Percentiles rank a stretch among this genome's conserved stretches.
phyloP scores from a whole-genome alignment of 2,113 vertebrate species.

The Leptocoma aspasia region DNA sequence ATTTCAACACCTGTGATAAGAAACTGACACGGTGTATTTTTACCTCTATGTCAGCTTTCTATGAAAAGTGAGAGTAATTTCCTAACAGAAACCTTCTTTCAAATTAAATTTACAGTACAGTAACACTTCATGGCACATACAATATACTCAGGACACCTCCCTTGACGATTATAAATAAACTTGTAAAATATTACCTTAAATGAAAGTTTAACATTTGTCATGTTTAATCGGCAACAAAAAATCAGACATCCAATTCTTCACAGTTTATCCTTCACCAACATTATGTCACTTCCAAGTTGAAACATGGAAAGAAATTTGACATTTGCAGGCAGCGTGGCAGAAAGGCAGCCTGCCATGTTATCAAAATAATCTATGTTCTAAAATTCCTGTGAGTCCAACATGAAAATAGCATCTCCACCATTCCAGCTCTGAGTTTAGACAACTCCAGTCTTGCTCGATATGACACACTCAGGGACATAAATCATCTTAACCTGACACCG shows the following conservation, averaged over 20 bases:
- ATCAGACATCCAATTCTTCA: constrained; percentile 35
- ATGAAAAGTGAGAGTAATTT: neutral
- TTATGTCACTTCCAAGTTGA: constrained; percentile 58
- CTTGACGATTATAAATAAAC: constrained; percentile 44
- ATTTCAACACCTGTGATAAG: neutral
- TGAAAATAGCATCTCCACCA: constrained; percentile 49
- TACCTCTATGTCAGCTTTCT: neutral
- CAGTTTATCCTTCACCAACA: constrained; percentile 58
- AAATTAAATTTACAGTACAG: neutral
- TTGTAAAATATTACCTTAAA: constrained; percentile 53
- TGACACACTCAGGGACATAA: neutral
- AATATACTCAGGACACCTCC: neutral
- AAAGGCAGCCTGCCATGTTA: constrained; percentile 62
- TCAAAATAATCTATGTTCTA: constrained; percentile 72
- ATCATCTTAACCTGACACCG: constrained; percentile 9
- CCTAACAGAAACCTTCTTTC: neutral
- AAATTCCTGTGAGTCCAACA: constrained; percentile 56
- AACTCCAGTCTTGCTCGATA: constrained; percentile 12
- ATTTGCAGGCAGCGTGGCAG: constrained; percentile 57
- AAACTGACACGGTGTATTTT: neutral
- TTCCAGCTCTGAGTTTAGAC: constrained; percentile 53
- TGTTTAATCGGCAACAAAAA: constrained; percentile 63
- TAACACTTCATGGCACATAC: neutral
- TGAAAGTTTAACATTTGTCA: constrained; percentile 48
- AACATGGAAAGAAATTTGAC: constrained; percentile 11